Conservation (phyloP, 2,797 vertebrate genomes). For the Lacerta bilineata region DNA sequence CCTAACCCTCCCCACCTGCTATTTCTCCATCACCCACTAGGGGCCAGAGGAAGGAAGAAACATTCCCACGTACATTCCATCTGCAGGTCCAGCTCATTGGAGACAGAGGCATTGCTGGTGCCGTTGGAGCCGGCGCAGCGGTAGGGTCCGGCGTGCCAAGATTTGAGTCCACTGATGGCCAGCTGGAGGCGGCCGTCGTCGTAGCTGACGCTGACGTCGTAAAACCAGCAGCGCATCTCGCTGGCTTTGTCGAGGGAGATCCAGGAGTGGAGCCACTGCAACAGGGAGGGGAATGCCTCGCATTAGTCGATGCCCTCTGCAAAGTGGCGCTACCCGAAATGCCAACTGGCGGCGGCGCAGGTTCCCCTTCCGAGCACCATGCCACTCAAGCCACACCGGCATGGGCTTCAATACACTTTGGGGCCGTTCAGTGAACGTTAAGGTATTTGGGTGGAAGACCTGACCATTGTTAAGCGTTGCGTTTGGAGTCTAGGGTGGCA, state of each 20-base stretch:
- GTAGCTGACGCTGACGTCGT: constrained; percentile 56
- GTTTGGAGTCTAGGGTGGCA: background rate
- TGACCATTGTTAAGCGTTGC: background rate
- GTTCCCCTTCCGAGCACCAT: background rate
- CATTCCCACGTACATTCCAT: constrained; percentile 83
- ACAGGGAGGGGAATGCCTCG: background rate
- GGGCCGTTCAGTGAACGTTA: background rate
- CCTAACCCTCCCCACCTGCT: background rate
- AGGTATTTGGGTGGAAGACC: background rate
- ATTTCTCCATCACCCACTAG: background rate
- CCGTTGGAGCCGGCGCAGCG: constrained; percentile 78
- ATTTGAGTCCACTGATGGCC: constrained; percentile 56
- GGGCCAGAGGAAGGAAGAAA: background rate
- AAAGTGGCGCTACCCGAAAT: background rate
- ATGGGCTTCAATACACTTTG: background rate
- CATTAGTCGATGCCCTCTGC: background rate
- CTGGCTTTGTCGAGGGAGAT: constrained; percentile 58
- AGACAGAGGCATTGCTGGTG: constrained; percentile 47
- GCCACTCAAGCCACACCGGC: background rate
- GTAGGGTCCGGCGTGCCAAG: constrained; percentile 72
- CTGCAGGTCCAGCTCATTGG: constrained; percentile 68
- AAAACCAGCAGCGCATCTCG: constrained; percentile 68
- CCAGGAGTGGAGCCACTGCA: constrained; percentile 72
- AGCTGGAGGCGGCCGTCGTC: constrained; percentile 67
- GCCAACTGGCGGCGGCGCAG: background rate